phyloP scores from a whole-genome alignment of 2,797 vertebrate species.

The Micrastur ruficollis region DNA sequence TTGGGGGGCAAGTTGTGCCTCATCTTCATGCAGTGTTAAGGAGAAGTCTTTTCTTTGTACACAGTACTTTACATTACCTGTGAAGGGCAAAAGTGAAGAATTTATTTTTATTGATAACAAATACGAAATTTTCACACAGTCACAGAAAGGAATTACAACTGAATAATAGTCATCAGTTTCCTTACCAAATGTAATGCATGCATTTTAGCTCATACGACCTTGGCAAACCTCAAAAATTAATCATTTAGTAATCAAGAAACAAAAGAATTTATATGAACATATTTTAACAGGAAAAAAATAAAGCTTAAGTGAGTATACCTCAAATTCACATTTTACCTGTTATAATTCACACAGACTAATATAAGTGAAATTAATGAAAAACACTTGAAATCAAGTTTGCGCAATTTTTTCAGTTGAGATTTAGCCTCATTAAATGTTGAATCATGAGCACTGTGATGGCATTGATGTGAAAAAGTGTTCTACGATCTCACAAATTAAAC shows the following conservation, averaged over 20 bases:
- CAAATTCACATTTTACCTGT: neutral
- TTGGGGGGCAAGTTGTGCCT: neutral
- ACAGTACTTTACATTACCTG: neutral
- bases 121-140: neutral
- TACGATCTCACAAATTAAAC: neutral
- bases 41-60: neutral
- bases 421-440: neutral
- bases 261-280: neutral
- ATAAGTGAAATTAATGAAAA: neutral
- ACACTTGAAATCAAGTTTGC: neutral
- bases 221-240: neutral
- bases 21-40: neutral
- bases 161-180: neutral
- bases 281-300: neutral
- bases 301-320: neutral
- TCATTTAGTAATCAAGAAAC: neutral
- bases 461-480: neutral
- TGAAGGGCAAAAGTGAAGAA: neutral
- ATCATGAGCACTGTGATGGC: neutral
- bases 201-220: neutral
- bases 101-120: constrained; percentile 30
- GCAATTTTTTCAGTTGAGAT: neutral
- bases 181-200: neutral
- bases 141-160: neutral
- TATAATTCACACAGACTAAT: neutral